Evolutionary conservation across 2,797 vertebrate genomes (phyloP).

Genomic region (Ptychadena robeensis): DNA sequence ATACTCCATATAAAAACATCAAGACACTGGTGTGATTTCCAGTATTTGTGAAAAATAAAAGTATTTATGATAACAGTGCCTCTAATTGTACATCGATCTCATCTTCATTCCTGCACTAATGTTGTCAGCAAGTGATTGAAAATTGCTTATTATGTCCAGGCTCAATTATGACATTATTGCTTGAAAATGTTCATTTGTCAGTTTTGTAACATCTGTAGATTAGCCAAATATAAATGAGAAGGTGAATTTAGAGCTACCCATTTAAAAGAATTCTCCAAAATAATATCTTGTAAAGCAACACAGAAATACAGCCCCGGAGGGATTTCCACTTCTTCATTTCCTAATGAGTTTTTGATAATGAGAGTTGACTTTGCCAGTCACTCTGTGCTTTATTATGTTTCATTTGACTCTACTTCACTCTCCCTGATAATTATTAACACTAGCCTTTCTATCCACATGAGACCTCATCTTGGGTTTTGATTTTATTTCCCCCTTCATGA

Average conservation of each 20-base stretch:
- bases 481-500: conserved; percentile 69
- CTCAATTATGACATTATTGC: conserved; percentile 70
- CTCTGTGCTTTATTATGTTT: conserved; percentile 91
- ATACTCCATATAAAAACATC: too few species aligned
- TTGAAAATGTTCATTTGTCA: conserved; percentile 70
- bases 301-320: conserved; percentile 77
- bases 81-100: too few species aligned
- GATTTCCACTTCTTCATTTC: conserved; percentile 83
- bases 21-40: too few species aligned
- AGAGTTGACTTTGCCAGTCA: conserved; percentile 85
- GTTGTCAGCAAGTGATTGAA: too few species aligned
- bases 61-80: neutral
- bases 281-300: conserved; percentile 72
- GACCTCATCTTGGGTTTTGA: conserved; percentile 78
- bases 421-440: conserved; percentile 93
- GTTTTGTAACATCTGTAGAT: conserved; percentile 74
- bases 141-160: conserved; percentile 63
- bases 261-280: conserved; percentile 78
- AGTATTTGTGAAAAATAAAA: neutral
- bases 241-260: conserved; percentile 73
- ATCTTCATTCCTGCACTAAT: too few species aligned
- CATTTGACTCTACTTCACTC: conserved; percentile 91
- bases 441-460: conserved; percentile 92
- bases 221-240: conserved; percentile 74
- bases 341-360: conserved; percentile 84